These are phyloP conservation scores for Paguma larvata DNA, from an alignment of 2,797 vertebrate genomes.

Conservation along the genomic window DNA sequence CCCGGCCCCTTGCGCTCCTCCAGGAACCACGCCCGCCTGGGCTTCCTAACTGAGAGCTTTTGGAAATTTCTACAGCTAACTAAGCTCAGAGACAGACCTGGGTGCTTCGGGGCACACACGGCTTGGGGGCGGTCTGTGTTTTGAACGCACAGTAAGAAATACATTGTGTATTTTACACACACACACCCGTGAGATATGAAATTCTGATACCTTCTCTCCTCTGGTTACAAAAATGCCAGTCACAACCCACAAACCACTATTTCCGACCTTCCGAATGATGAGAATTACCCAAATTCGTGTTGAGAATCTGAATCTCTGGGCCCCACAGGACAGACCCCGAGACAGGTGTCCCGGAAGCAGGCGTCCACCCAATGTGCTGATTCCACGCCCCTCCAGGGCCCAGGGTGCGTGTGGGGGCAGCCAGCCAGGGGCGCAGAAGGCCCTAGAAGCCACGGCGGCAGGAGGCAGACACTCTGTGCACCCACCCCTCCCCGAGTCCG, in stretches of 20 bases:
- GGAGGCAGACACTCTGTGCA: neutral
- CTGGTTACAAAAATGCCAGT: neutral
- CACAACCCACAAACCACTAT: neutral
- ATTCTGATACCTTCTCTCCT: neutral
- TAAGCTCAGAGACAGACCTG: neutral
- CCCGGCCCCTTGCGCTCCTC: neutral
- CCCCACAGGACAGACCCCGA: too few species aligned
- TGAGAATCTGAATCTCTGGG: neutral
- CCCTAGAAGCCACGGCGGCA: too few species aligned
- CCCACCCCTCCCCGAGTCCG: neutral
- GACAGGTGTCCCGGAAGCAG: neutral
- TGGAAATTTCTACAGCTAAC: neutral
- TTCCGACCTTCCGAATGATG: neutral
- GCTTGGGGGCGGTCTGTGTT: neutral
- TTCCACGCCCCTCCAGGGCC: neutral
- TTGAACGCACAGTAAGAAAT: neutral
- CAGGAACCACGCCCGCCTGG: neutral
- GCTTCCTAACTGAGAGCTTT: too few species aligned
- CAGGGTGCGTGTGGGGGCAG: neutral
- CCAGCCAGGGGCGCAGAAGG: neutral
- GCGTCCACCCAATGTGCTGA: neutral
- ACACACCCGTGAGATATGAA: accelerated
- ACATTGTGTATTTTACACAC: too few species aligned
- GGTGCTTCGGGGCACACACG: accelerated
- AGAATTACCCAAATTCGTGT: neutral